Evolutionary conservation across 2,888 invertebrate species (phyloP), one percentile per base, ranked within the genome.

Genomic region (Oligia strigilis): DNA sequence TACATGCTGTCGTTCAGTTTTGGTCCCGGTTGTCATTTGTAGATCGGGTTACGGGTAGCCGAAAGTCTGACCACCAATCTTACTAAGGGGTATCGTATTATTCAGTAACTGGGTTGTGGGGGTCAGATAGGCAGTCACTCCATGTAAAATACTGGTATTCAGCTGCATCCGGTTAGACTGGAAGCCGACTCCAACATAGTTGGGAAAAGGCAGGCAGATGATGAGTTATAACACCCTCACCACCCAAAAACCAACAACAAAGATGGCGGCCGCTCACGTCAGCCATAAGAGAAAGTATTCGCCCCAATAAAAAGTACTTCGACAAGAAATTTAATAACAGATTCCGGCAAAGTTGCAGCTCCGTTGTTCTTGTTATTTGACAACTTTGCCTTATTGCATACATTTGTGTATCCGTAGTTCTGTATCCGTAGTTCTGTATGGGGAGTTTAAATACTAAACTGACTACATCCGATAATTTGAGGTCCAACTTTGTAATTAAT

Each of bases 321-420:
- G 81, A 80, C 73, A 87, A 88, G 89, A 89, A 88, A 87, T 88
- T 88, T 88, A 88, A 88, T 88, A 89, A 80, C 78, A 85, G 78
- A 87, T 89, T 87, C 85, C 83, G 64, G 43, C 17, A 77, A 88
- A 88, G 80, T 89, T 88, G 81, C 72, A 81, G 72, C 82, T 40
- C 69, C 72, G 66, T 80, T 78, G 79, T 78, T 74, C 17, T 62
- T 78, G 67, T 87, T 78, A 80, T 86, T 86, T 81, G 79, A 83
- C 76, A 80, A 87, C 72, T 87, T 86, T 49, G 77, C 13, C 36
- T 76, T 87, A 86, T 88, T 77, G 75, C 83, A 85, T 85, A 80
- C 58, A 75, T 85, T 78, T 75, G 49, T 60, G 36, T 52, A 46
- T 49, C 40, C 13, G 67, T 58, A 69, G 85, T 55, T 62, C n/a